Conservation (phyloP, 1,140 invertebrate species). For the Cephus cinctus region DNA sequence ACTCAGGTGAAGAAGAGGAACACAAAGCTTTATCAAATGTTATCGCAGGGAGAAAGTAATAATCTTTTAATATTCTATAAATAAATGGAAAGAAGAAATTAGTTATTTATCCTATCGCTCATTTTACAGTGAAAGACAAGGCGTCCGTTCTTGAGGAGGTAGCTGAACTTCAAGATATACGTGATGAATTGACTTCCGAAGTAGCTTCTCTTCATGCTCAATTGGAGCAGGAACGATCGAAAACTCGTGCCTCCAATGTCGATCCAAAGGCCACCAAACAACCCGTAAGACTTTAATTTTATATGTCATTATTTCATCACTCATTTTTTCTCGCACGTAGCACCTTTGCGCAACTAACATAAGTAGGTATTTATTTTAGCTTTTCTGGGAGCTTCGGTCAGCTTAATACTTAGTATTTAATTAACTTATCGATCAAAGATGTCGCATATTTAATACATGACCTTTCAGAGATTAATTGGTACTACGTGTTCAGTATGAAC, state of each 20-base stretch:
- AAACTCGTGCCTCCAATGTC: constrained; percentile 61
- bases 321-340: too few relatives aligned
- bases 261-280: constrained; percentile 58
- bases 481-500: too few relatives aligned
- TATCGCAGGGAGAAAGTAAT: constrained; percentile 78
- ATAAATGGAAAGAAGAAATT: constrained; percentile 7
- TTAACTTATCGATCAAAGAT: too few relatives aligned
- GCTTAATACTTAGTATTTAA: too few relatives aligned
- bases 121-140: constrained; percentile 71
- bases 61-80: constrained; percentile 22
- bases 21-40: constrained; percentile 73
- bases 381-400: too few relatives aligned
- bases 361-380: too few relatives aligned
- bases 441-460: too few relatives aligned
- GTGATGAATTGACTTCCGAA: constrained; percentile 73
- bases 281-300: constrained; percentile 33
- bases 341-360: too few relatives aligned
- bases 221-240: constrained; percentile 79
- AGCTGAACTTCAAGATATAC: constrained; percentile 67
- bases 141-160: constrained; percentile 75
- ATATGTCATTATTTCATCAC: too few relatives aligned
- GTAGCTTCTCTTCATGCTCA: constrained; percentile 67
- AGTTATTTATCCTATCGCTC: constrained; percentile 7
- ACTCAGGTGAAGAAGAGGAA: constrained; percentile 74
- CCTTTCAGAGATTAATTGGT: too few relatives aligned